phyloP scores from a whole-genome alignment of 2,888 invertebrate species.

The Argyra leucocephala region DNA sequence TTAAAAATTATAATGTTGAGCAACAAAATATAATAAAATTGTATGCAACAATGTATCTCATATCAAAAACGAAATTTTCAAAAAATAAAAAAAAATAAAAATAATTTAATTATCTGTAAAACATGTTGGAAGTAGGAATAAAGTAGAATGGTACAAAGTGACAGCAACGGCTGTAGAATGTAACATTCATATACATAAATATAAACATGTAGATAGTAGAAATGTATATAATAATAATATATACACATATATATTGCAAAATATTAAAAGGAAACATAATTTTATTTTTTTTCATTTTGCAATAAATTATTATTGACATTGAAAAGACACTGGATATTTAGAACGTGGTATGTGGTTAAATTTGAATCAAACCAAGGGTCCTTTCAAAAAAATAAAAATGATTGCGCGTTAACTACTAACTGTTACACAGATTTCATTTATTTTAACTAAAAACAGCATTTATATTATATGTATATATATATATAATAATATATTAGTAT shows the following conservation, averaged over 20 bases:
- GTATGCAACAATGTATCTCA: no score
- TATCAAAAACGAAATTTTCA: no score
- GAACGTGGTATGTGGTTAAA: background rate
- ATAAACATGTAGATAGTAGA: background rate
- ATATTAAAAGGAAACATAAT: background rate
- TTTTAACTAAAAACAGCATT: background rate
- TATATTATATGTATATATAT: background rate
- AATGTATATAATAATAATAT: background rate
- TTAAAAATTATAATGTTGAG: no score
- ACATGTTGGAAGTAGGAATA: no score
- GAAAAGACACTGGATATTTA: background rate
- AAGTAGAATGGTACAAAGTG: no score
- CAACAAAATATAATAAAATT: no score
- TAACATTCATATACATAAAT: background rate
- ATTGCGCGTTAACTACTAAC: background rate
- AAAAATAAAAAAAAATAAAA: no score
- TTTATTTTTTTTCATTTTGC: background rate
- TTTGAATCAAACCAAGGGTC: background rate
- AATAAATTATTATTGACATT: slow-evolving; percentile 1
- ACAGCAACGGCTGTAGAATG: no score
- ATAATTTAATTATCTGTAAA: no score
- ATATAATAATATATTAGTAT: background rate
- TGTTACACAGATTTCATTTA: background rate
- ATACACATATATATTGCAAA: background rate
- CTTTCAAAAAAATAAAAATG: background rate